Percentiles rank a stretch among this genome's conserved stretches.
These are phyloP conservation scores for Apoda limacodes DNA, from an alignment of 2,888 invertebrate genomes.

Conservation along the genomic window DNA sequence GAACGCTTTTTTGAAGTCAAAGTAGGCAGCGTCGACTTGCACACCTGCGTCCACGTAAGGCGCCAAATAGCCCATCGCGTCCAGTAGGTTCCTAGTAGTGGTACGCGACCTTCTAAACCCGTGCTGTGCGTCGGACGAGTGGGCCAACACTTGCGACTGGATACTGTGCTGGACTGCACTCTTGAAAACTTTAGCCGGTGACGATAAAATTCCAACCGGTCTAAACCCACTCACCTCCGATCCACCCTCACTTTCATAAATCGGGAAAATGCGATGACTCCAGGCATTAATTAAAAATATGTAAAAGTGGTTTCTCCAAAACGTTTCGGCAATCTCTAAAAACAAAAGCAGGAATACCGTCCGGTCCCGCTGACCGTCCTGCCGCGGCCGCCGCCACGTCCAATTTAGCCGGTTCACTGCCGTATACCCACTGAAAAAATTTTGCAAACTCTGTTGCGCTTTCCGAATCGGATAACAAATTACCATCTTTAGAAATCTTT, in stretches of 20 bases:
- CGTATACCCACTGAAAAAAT: conserved; percentile 12
- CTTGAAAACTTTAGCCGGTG: conserved; percentile 12
- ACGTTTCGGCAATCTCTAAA: conserved; percentile 12
- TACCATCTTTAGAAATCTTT: conserved; percentile 7
- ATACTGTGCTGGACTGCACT: conserved; percentile 3
- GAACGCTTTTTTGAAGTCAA: no score
- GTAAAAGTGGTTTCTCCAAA: conserved; percentile 7
- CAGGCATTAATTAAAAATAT: conserved; percentile 9
- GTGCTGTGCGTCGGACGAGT: conserved; percentile 6
- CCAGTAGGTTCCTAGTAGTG: conserved; percentile 1
- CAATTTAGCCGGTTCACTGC: conserved; percentile 1
- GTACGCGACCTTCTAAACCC: conserved; percentile 4
- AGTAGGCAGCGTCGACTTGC: no score
- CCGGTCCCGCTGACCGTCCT: conserved; percentile 9
- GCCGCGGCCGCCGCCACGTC: conserved; percentile 5
- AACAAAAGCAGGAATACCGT: conserved; percentile 11
- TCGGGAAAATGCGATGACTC: conserved; percentile 3
- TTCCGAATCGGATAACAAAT: conserved; percentile 5
- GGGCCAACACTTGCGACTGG: no score
- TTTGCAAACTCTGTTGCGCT: conserved; percentile 11
- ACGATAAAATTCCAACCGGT: conserved; percentile 7
- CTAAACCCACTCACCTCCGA: conserved; percentile 4
- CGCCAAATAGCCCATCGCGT: no score
- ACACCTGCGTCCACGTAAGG: no score
- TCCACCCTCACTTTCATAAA: conserved; percentile 8